phyloP scores from a whole-genome alignment of 2,113 vertebrate species.

The Sula dactylatra region DNA sequence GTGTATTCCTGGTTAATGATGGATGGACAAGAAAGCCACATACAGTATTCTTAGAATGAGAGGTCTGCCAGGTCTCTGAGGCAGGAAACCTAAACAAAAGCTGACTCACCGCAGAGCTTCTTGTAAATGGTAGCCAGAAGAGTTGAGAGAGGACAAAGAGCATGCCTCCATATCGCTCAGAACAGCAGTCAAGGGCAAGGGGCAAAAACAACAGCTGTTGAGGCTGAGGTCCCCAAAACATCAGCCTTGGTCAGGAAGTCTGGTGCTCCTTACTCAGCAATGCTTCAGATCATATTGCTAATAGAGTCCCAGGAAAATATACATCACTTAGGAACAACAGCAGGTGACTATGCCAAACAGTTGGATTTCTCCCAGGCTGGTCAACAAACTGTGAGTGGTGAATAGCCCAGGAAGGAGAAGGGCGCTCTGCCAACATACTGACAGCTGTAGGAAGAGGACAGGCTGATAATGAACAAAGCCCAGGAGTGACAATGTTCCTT shows the following conservation, averaged over 20 bases:
- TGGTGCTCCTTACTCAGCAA: neutral
- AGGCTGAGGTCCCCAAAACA: neutral
- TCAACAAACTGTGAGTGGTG: neutral
- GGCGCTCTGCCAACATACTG: neutral
- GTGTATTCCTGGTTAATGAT: neutral
- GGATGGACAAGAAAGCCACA: neutral
- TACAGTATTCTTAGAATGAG: neutral
- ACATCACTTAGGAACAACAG: neutral
- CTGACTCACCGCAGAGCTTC: neutral
- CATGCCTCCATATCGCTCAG: neutral
- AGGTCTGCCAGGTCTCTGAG: neutral
- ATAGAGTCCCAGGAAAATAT: neutral
- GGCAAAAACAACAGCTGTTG: neutral
- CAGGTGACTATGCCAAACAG: neutral
- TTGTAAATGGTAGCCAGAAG: neutral
- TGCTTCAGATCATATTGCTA: neutral
- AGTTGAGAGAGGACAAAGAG: neutral
- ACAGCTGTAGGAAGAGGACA: neutral
- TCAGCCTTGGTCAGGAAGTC: neutral
- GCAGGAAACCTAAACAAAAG: neutral
- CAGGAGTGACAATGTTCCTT: neutral
- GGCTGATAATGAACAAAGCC: neutral
- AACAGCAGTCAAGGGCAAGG: neutral
- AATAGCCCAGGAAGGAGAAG: neutral
- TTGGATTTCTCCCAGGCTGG: neutral